Base-by-base conservation (phyloP, 2,888 invertebrate genomes). In the Nomada ruficornis region DNA sequence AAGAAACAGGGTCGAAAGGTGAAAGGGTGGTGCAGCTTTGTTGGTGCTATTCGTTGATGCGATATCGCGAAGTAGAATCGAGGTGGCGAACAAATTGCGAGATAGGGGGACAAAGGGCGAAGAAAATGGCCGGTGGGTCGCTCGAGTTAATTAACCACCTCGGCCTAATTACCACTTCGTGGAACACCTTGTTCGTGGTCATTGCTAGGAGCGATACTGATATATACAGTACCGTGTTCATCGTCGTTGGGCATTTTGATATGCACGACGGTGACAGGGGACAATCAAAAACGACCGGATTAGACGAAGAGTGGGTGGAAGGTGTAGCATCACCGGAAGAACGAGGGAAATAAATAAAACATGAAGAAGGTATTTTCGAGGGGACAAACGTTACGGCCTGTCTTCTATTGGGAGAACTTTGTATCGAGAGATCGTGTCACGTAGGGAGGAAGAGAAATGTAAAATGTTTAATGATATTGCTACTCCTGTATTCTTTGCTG, bases 331-430 rank as follows among this genome's bases (percentile, higher is more conserved):
- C 50, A 47, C 47, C 62, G 62, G 60, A 65, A 72, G 52, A 44
- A 52, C 44, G 15, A 47, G n/a, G 76, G 52, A 64, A 62, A 85
- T 78, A 84, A 85, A 85, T 84, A 78, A 84, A 80, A 84, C 83
- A 84, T 84, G 67, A 70, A 69, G 65, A 7, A 29, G 29, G 29
- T 23, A 72, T 59, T 69, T 63, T 77, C 80, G 80, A 83, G 70
- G 75, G 71, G 74, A 71, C 79, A 20, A 44, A 52, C 70, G 67
- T 20, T 68, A 60, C 54, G 64, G 71, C 11, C 29, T 54, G 50
- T 15, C 29, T 47, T 44, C 63, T 26, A 73, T 20, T 55, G 79
- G 55, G 18, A 63, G 50, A 18, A n/a, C 59, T 15, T 57, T 71
- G 57, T 70, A 72, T 68, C 47, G 20, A 47, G 55, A 64, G 73